Base-by-base conservation (phyloP, 37 sponge, comb jelly and placozoan species). In the Eunapius fragilis region DNA sequence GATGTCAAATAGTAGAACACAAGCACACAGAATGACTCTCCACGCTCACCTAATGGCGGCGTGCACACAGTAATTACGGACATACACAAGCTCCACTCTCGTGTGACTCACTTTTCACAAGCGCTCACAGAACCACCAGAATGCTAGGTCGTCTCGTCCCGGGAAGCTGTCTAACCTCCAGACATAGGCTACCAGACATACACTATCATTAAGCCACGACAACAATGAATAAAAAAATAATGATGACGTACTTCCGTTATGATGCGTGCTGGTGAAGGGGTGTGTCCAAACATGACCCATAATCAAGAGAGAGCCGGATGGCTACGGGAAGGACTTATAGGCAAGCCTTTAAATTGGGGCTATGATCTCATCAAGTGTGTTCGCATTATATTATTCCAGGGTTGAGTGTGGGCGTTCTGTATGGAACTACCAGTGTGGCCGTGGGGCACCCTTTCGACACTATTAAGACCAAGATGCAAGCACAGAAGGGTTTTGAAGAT, bases 391-490 rank as follows among this genome's bases (percentile, higher is more conserved):
- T 23, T 2, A 23, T 2, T 31, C 2, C 58, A 84, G 93, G 90
- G 0, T 81, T 94, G 50, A 87, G 95, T 75, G 97, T 96, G 31
- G 99, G 99, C 25, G 94, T 96, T 37, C 92, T 98, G 28, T 98
- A 98, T 88, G 99, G 99, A 3, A 98, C 99, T 22, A 96, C 97
- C 31, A 96, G 95, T 89, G 99, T 98, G 24, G 78, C 81, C 34
- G 97, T 98, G 9, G 99, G 99, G 2, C 99, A 98, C 41, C 99
- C 99, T 17, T 89, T 98, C 80, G 99, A 98, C 84, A 98, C 99
- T 6, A 92, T 98, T 82, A 98, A 98, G 85, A 98, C 99, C 6
- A 98, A 98, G 79, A 98, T 98, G 99, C 99, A 98, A 77, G 99
- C 99, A 0, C 99, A 98, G 85, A 69, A 35, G 26, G 99, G 99